Conservation (phyloP, 1,140 invertebrate species). For the Drosophila hydei region DNA sequence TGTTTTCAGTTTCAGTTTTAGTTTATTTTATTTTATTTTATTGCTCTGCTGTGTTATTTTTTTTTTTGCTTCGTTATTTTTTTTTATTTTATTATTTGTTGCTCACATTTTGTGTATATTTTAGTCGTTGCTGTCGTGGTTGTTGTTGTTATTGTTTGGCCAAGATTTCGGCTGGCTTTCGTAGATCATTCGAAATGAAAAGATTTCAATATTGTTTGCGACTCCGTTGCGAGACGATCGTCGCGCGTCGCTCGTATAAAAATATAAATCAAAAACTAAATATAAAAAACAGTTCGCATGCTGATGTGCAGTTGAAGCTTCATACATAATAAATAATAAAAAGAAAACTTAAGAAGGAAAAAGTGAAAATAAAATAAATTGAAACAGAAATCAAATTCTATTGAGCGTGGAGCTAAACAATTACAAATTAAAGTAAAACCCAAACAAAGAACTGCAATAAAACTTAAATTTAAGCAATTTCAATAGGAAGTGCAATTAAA, state of each 20-base stretch:
- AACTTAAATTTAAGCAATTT: too few relatives aligned
- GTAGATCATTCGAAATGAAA: conserved; percentile 44
- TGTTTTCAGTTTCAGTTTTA: conserved; percentile 28
- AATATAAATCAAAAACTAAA: conserved; percentile 25
- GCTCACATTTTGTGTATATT: conserved; percentile 45
- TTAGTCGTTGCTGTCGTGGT: conserved; percentile 2
- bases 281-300: conserved; percentile 25
- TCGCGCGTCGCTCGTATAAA: conserved; percentile 48
- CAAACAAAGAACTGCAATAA: too few relatives aligned
- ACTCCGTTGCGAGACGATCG: conserved; percentile 73
- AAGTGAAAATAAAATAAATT: too few relatives aligned
- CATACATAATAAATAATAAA: background rate
- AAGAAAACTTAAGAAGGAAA: too few relatives aligned
- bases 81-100: conserved; percentile 44
- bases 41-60: conserved; percentile 2
- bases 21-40: conserved; percentile 16
- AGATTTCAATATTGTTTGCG: conserved; percentile 73
- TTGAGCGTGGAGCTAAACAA: too few relatives aligned
- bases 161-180: conserved; percentile 64
- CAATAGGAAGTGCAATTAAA: too few relatives aligned
- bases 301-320: conserved; percentile 8
- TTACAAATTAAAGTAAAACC: too few relatives aligned
- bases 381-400: too few relatives aligned
- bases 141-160: conserved; percentile 22
- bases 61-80: conserved; percentile 9